Conservation (phyloP, 2,888 invertebrate species). For the Pemphredon lugubris region DNA sequence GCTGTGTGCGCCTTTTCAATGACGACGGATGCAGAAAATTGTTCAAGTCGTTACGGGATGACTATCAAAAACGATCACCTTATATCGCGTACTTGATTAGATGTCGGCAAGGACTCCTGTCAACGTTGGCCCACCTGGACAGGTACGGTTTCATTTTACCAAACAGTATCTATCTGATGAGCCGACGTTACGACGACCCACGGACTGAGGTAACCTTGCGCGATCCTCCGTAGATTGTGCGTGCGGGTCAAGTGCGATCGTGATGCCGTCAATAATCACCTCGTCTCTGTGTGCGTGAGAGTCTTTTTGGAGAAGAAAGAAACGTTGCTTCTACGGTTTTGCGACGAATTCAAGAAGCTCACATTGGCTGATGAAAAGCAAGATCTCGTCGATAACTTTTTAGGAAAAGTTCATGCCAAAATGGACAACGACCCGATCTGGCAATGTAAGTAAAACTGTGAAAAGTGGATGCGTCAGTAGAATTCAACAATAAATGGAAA, state of each 20-base stretch:
- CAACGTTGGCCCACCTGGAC: slow-evolving; percentile 88
- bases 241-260: slow-evolving; percentile 87
- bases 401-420: slow-evolving; percentile 86
- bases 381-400: slow-evolving; percentile 91
- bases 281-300: slow-evolving; percentile 89
- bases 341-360: slow-evolving; percentile 89
- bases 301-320: slow-evolving; percentile 92
- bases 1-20: slow-evolving; percentile 89
- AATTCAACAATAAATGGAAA: background rate
- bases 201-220: too few relatives aligned
- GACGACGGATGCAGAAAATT: slow-evolving; percentile 88
- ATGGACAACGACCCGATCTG: slow-evolving; percentile 88
- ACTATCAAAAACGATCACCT: slow-evolving; percentile 89
- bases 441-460: slow-evolving; percentile 84
- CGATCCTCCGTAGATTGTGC: too few relatives aligned
- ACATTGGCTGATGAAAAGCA: slow-evolving; percentile 95
- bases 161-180: too few relatives aligned
- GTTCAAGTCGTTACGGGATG: slow-evolving; percentile 88
- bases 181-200: too few relatives aligned
- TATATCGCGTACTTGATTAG: slow-evolving; percentile 92
- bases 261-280: slow-evolving; percentile 87
- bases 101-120: slow-evolving; percentile 90
- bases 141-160: too few relatives aligned
- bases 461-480: too few relatives aligned
- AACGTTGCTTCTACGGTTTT: slow-evolving; percentile 87